Evolutionary conservation across 2,113 vertebrate genomes (phyloP), one percentile per base, ranked within the genome.

Genomic region (Laticauda laticaudata): DNA sequence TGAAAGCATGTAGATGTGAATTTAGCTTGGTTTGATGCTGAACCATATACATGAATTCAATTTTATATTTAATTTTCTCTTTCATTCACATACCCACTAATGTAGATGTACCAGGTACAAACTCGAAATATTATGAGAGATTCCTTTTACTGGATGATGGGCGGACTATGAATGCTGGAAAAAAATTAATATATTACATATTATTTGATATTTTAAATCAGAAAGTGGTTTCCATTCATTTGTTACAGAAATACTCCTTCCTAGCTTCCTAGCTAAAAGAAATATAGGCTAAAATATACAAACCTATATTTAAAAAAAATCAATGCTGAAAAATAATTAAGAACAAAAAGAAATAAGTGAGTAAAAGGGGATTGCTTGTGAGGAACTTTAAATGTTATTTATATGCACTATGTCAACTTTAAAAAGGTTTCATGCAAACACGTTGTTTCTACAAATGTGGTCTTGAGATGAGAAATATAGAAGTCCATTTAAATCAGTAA

Each of bases 401-500:
- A 92, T 91, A 75, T 92, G 90, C 88, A 90, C 89, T 92, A 95
- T 96, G 94, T 96, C 90, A 93, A 91, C 48, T 59, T 91, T 94
- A 95, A 96, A 95, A 93, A 95, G 93, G 89, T 96, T 95, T 91
- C 91, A 87, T 95, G 91, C 94, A 97, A 97, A 88, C 94, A 61
- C 59, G 56, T 21, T 92, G 91, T 92, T 96, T 95, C 96, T 95
- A 93, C 93, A 91, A 86, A 90, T 92, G 94, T 95, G 92, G 94
- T 96, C 96, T 94, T 97, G 93, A 96, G 94, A 93, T 92, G 55
- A 94, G 93, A 54, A 64, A 96, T 97, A 95, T 96, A 94, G 96
- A 96, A 97, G 93, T 21, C 93, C 94, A 96, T 96, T 95, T 91
- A 96, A 91, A 95, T 90, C 94, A 96, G 90, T 94, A 91, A 94